Conservation (phyloP, 2,888 invertebrate species). For the Amblyjoppa proteus region DNA sequence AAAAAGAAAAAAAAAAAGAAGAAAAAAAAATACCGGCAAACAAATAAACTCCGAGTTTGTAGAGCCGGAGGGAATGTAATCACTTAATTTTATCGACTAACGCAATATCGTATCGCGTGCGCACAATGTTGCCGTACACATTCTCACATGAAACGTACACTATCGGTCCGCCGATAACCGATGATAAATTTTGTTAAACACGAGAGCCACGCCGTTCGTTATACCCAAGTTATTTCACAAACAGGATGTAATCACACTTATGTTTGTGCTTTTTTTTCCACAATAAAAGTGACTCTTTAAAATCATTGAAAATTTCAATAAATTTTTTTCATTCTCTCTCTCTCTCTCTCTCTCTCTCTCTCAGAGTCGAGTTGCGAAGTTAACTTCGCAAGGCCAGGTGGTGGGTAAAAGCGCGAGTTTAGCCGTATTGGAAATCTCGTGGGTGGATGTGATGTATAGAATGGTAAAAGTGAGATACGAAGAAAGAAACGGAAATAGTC, state of each 20-base stretch:
- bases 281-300: neutral
- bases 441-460: neutral
- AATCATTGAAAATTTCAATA: neutral
- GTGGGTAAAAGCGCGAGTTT: neutral
- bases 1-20: neutral
- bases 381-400: neutral
- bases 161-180: conserved; percentile 8
- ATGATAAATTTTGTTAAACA: conserved; percentile 42
- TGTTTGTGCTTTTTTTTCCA: conserved; percentile 14
- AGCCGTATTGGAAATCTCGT: conserved; percentile 7
- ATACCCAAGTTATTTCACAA: conserved; percentile 4
- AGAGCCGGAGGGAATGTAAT: conserved; percentile 39
- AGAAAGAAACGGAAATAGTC: conserved; percentile 44
- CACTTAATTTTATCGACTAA: conserved; percentile 52
- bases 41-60: conserved; percentile 2
- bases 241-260: conserved; percentile 8
- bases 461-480: conserved; percentile 9
- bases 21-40: conserved; percentile 18
- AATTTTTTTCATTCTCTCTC: neutral
- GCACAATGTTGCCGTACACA: conserved; percentile 11
- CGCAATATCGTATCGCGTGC: conserved; percentile 21
- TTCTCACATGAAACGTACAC: conserved; percentile 9
- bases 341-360: too few species aligned
- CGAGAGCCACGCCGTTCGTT: neutral
- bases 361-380: neutral